Base-by-base conservation (phyloP, 2,113 vertebrate species). In the Gopherus flavomarginatus region DNA sequence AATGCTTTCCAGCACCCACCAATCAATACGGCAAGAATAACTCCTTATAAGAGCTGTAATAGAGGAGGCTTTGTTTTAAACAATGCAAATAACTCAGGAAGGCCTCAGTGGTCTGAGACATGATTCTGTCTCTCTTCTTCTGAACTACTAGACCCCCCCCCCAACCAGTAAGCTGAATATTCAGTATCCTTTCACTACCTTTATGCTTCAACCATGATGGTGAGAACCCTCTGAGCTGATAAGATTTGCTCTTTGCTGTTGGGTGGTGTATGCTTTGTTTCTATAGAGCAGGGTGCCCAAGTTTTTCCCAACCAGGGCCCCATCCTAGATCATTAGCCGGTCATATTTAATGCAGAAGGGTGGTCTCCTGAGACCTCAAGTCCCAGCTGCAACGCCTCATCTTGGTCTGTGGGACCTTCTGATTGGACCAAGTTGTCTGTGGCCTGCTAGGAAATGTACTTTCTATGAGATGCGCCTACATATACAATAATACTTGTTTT, bases 281-380 rank as follows among this genome's bases (percentile, higher is more conserved):
- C 9, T n/a, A 47, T 27, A 27, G 5, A 47, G 3, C 21, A 38
- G 3, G 49, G 9, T 27, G n/a, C 82, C 27, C 31, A 2, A 2
- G 12, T 2, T 1, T 5, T 11, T 44, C 21, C 56, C 5, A n/a
- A 57, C 56, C 3, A 0, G 8, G 35, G 11, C 21, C 47, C 77
- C 47, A 49, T 49, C 29, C 53, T 0, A 2, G 7, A 5, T 42
- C 3, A 2, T 83, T 77, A 38, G 19, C 22, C 10, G 0, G 5
- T 11, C 75, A 27, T 77, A 77, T 77, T 44, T 47, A 42, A 27
- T 77, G 13, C 5, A 47, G 42, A 77, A 44, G 38, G 11, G 13
- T 77, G 38, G 42, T 9, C 65, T 72, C n/a, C 75, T 47, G 42
- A 44, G 42, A 78, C 31, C 54, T 29, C 21, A 0, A 3, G 27